A percentile compares a stretch with the other conserved stretches of the same genome.
Evolutionary conservation across 2,888 invertebrate genomes (phyloP).

Genomic region (Amiota minor): DNA sequence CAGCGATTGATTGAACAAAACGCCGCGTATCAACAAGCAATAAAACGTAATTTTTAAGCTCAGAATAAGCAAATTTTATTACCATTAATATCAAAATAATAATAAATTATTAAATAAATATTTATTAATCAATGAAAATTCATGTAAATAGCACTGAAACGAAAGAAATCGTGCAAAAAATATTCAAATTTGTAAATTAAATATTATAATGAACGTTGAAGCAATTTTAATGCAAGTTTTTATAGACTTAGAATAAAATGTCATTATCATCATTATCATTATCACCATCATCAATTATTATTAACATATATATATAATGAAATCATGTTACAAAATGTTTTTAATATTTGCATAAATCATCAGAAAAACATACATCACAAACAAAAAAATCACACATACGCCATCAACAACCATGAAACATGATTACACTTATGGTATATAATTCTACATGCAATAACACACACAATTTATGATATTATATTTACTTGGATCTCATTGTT

Average conservation of each 20-base stretch:
- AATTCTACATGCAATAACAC: too few species aligned
- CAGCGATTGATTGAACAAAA: conserved; percentile 55
- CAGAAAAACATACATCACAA: neutral
- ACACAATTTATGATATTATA: too few species aligned
- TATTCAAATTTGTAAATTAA: neutral
- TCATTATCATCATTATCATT: neutral
- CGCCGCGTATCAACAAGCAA: conserved; percentile 74
- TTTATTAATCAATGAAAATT: neutral
- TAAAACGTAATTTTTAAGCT: conserved; percentile 70
- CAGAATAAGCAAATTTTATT: too few species aligned
- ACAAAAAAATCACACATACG: neutral
- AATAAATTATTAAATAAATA: neutral
- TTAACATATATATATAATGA: too few species aligned
- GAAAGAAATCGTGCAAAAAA: conserved; percentile 6
- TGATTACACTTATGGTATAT: too few species aligned
- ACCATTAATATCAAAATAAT: conserved; percentile 9
- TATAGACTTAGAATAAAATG: conserved; percentile 1
- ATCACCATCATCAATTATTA: neutral
- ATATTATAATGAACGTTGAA: conserved; percentile 1
- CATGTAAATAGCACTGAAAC: conserved; percentile 14
- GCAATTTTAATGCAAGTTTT: conserved; percentile 16
- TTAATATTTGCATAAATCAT: neutral
- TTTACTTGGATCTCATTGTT: too few species aligned
- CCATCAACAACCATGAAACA: conserved; percentile 2
- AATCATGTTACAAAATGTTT: too few species aligned